Evolutionary conservation across 2,797 vertebrate genomes (phyloP).

Genomic region (Trachops cirrhosus): DNA sequence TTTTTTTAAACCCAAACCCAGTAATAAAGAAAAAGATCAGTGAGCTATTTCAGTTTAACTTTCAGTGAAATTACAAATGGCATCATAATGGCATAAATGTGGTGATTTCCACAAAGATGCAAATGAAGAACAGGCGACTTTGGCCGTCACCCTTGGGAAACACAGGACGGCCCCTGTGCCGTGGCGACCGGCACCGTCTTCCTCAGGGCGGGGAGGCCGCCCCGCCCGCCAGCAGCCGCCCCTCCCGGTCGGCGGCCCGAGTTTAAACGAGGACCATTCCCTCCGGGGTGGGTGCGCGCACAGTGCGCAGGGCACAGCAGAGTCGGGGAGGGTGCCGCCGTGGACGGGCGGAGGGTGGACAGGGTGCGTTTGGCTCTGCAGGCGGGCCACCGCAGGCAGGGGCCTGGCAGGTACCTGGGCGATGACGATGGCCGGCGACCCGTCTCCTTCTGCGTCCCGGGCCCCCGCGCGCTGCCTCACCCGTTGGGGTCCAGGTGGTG

Average conservation of each 20-base stretch:
- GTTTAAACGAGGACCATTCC: not conserved
- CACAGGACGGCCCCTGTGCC: not conserved
- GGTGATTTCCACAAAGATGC: not conserved
- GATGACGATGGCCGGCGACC: not conserved
- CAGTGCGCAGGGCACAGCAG: no score
- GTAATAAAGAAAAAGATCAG: not conserved
- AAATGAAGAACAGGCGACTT: not conserved
- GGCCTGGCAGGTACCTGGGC: not conserved
- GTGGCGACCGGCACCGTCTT: not conserved
- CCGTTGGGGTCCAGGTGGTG: not conserved
- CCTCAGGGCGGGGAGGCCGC: not conserved
- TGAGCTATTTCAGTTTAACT: not conserved
- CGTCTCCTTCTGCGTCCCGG: not conserved
- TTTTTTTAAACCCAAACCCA: not conserved
- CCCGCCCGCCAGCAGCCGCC: no score
- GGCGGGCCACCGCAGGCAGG: rapidly evolving
- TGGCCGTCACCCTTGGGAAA: not conserved
- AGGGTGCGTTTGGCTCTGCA: no score
- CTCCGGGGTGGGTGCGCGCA: rapidly evolving
- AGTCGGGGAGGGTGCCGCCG: no score
- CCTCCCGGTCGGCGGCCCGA: not conserved
- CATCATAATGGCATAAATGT: not conserved
- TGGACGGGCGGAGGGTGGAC: rapidly evolving
- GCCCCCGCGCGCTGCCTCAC: not conserved
- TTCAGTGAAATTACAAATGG: not conserved